Base-by-base conservation (phyloP, 2,888 invertebrate species). In the Eilema sororculum region DNA sequence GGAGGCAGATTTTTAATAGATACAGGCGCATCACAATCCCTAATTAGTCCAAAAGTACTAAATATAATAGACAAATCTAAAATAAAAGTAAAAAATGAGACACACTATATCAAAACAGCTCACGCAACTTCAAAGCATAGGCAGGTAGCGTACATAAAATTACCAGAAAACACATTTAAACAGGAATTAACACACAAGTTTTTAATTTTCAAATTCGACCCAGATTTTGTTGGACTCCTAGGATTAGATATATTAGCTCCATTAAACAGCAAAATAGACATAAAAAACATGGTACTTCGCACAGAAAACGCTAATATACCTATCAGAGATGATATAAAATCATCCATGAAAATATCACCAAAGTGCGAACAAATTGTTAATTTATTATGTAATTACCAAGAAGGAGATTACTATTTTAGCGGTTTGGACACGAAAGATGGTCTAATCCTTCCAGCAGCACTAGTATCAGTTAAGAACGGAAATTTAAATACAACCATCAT, bases 161-260 rank as follows among this genome's bases (percentile, higher is more conserved):
- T 33, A 33, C 30, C 30, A 3, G 30, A 33, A 33, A 33, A 33
- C 30, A 33, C 30, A 33, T 33, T 33, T 33, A 6, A 33, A 4
- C 30, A 33, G 30, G 8, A 33, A 33, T 33, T 33, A 33, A 33
- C 30, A 33, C 30, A 33, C 30, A 33, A 33, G 8, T 33, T 33
- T 33, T 82, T 84, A 24, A 61, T 85, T 2, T 84, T 81, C 25
- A 73, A 81, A 1, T 85, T 85, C 9, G 84, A 85, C 12, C 41
- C 75, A 67, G 78, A 83, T 13, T 83, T 80, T 52, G 64, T 72
- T 57, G 83, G 85, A 62, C 30, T 85, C 65, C 16, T 84, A 74
- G 82, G 82, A 1, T 56, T 81, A 67, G 84, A 84, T 52, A n/a
- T 83, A 56, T 37, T 81, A 64, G 56, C 58, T 0, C 57, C 67